A percentile compares a stretch with the other conserved stretches of the same genome.
phyloP scores from a whole-genome alignment of 1,140 invertebrate genomes.

The Drosophila nigrodunni region DNA sequence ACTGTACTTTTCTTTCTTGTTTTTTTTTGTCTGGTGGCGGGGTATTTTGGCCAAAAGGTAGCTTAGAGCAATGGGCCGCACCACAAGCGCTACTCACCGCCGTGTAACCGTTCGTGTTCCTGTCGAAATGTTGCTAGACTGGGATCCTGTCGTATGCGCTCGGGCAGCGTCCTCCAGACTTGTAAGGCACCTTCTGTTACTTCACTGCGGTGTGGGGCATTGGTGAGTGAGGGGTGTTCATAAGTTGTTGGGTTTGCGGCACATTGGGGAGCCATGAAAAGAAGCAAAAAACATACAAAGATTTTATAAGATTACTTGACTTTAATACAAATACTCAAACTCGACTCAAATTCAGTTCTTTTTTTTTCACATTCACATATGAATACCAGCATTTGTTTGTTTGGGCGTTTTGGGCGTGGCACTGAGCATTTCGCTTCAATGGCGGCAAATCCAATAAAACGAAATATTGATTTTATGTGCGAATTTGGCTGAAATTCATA shows the following conservation, averaged over 20 bases:
- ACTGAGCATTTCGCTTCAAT: conserved; percentile 6
- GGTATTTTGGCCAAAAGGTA: conserved; percentile 21
- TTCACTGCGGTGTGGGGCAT: conserved; percentile 83
- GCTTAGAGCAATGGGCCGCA: conserved; percentile 19
- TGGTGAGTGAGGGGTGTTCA: conserved; percentile 17
- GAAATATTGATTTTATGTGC: conserved; percentile 23
- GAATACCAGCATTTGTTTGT: conserved; percentile 62
- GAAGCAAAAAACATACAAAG: conserved; percentile 43
- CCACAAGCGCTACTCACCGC: conserved; percentile 71
- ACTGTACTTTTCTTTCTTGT: no score
- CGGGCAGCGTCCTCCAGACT: conserved; percentile 87
- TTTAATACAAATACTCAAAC: conserved; percentile 49
- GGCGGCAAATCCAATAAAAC: conserved; percentile 49
- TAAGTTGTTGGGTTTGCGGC: conserved; percentile 60
- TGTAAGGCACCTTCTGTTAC: conserved; percentile 88
- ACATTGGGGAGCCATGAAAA: conserved; percentile 75
- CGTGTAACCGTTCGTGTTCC: conserved; percentile 87
- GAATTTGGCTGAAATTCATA: conserved; percentile 52
- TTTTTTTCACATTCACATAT: neutral
- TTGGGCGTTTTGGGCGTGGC: conserved; percentile 62
- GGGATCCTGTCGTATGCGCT: conserved; percentile 88
- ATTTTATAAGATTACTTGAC: conserved; percentile 74
- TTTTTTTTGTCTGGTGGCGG: no score
- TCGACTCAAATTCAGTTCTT: neutral
- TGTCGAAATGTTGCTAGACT: conserved; percentile 87